Percentiles rank a stretch among this genome's conserved stretches.
phyloP scores from a whole-genome alignment of 2,888 invertebrate genomes.

The Apodemia zela region DNA sequence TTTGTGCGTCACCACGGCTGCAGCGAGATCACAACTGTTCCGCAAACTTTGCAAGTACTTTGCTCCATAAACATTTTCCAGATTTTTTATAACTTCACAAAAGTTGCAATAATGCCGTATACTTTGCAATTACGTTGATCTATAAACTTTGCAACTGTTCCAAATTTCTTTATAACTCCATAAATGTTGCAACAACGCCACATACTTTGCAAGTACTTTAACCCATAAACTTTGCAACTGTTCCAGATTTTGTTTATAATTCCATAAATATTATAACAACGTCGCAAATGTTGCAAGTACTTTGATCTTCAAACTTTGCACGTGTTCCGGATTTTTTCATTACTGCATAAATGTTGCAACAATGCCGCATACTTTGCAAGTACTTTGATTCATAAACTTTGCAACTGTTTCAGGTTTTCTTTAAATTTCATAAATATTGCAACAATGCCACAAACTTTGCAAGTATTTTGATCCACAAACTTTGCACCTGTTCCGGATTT shows the following conservation, averaged over 20 bases:
- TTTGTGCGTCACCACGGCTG: conserved; percentile 35
- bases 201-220: no score
- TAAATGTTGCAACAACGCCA: not conserved
- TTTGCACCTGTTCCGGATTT: no score
- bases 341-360: not conserved
- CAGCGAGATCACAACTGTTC: not conserved
- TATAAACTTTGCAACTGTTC: not conserved
- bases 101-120: not conserved
- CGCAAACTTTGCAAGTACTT: conserved; percentile 7
- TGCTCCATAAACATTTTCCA: not conserved
- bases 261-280: no score
- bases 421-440: no score
- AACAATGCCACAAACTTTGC: no score
- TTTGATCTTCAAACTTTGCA: no score
- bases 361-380: not conserved
- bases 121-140: not conserved
- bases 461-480: no score
- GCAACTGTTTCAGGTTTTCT: no score
- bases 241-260: no score
- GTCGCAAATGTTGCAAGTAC: not conserved
- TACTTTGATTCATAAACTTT: no score
- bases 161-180: not conserved
- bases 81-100: not conserved
- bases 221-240: not conserved
- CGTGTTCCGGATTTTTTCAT: no score